Percentiles rank a stretch among this genome's conserved stretches.
These are phyloP conservation scores for Asobara japonica DNA, from an alignment of 1,140 invertebrate species.

Conservation along the genomic window DNA sequence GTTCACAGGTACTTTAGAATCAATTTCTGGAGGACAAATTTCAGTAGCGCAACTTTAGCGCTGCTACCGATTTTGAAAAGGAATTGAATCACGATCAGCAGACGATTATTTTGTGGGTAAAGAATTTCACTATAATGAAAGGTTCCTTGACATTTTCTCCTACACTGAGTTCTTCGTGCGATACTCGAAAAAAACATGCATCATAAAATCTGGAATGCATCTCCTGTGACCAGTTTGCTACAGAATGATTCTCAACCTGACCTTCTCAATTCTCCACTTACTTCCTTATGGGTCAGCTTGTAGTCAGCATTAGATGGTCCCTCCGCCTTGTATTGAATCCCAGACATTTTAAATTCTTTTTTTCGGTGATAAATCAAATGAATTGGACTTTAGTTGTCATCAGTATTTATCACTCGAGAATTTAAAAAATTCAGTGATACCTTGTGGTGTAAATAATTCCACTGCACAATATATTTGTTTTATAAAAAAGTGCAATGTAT, in stretches of 20 bases:
- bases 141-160: too few species aligned
- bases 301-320: slow-evolving; percentile 40
- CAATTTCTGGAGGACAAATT: too few species aligned
- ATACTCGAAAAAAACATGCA: too few species aligned
- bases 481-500: neutral
- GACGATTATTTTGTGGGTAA: too few species aligned
- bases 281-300: slow-evolving; percentile 44
- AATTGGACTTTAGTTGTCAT: neutral
- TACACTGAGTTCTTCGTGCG: too few species aligned
- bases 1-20: too few species aligned
- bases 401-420: neutral
- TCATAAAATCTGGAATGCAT: too few species aligned
- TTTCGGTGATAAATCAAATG: neutral
- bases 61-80: too few species aligned
- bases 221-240: neutral
- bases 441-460: neutral
- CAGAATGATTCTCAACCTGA: neutral
- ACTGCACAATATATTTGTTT: slow-evolving; percentile 40
- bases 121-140: too few species aligned
- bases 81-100: too few species aligned
- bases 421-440: neutral
- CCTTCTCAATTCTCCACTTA: slow-evolving; percentile 45
- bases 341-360: slow-evolving; percentile 44
- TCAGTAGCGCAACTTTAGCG: too few species aligned
- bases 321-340: slow-evolving; percentile 51